Conservation (phyloP, 1,140 invertebrate genomes). For the Zaprionus kolodkinae region DNA sequence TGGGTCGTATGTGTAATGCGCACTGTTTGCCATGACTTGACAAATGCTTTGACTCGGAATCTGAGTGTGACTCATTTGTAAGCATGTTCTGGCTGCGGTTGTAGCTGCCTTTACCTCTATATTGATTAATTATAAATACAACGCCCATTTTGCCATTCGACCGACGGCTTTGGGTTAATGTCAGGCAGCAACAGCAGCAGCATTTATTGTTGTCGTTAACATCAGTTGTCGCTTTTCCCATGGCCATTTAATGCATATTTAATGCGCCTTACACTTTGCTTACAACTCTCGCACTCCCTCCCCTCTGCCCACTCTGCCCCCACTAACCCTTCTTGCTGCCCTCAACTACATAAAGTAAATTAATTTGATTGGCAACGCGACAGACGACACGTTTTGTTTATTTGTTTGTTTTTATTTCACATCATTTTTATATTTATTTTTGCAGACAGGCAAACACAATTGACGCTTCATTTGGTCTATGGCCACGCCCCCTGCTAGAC, state of each 20-base stretch:
- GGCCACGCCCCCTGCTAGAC: not conserved
- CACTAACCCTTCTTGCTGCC: not conserved
- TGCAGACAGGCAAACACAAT: conserved; percentile 30
- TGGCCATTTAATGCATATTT: conserved; percentile 68
- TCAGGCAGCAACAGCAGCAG: too few species aligned
- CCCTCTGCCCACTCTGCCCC: too few species aligned
- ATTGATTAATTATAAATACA: conserved; percentile 60
- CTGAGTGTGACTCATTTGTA: conserved; percentile 37
- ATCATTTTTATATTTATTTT: not conserved
- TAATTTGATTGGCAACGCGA: conserved; percentile 49
- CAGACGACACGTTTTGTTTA: conserved; percentile 11
- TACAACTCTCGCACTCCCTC: too few species aligned
- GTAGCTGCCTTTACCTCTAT: conserved; percentile 7
- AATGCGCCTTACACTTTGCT: conserved; percentile 56
- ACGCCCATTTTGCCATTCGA: conserved; percentile 29
- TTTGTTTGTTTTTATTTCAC: conserved; percentile 24
- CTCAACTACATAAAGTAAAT: conserved; percentile 47
- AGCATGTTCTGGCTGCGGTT: not conserved
- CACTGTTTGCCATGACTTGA: conserved; percentile 30
- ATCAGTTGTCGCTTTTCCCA: conserved; percentile 57
- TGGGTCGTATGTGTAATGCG: conserved; percentile 42
- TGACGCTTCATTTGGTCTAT: conserved; percentile 24
- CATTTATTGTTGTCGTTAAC: conserved; percentile 49
- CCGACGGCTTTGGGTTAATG: conserved; percentile 13
- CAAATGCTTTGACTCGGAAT: conserved; percentile 29